A percentile compares a stretch with the other conserved stretches of the same genome.
These are phyloP conservation scores for Spondyliosoma cantharus DNA, from an alignment of 2,797 vertebrate species.

Conservation along the genomic window DNA sequence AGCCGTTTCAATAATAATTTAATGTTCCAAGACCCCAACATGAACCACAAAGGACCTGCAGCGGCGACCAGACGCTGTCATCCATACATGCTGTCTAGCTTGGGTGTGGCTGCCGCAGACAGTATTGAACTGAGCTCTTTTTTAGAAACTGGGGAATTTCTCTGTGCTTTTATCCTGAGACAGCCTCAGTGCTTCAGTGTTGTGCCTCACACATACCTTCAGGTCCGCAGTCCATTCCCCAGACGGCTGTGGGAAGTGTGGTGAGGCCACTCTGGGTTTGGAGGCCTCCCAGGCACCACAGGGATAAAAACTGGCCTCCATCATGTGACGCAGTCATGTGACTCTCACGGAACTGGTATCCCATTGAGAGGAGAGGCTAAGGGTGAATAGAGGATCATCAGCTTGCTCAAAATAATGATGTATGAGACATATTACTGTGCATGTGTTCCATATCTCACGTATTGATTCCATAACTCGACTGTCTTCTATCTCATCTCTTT, in stretches of 20 bases:
- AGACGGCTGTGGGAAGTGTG: conserved; percentile 82
- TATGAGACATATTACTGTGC: neutral
- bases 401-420: neutral
- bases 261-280: conserved; percentile 83
- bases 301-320: conserved; percentile 61
- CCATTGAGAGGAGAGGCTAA: conserved; percentile 12
- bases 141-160: conserved; percentile 80
- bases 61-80: conserved; percentile 61
- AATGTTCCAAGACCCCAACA: conserved; percentile 30
- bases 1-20: conserved; percentile 2
- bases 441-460: neutral
- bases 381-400: conserved; percentile 9
- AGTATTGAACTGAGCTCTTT: conserved; percentile 71
- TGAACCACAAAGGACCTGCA: conserved; percentile 50
- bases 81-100: conserved; percentile 60
- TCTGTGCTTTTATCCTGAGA: conserved; percentile 75
- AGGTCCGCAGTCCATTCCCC: conserved; percentile 80
- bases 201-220: conserved; percentile 81
- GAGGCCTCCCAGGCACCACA: conserved; percentile 78
- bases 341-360: conserved; percentile 39
- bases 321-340: conserved; percentile 78
- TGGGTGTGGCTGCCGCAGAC: conserved; percentile 74
- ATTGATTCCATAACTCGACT: neutral
- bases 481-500: conserved; percentile 7
- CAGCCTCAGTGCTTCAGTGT: conserved; percentile 71